A percentile compares a stretch with the other conserved stretches of the same genome.
These are phyloP conservation scores for Psilopsiagon aurifrons DNA, from an alignment of 2,113 vertebrate species.

Conservation along the genomic window DNA sequence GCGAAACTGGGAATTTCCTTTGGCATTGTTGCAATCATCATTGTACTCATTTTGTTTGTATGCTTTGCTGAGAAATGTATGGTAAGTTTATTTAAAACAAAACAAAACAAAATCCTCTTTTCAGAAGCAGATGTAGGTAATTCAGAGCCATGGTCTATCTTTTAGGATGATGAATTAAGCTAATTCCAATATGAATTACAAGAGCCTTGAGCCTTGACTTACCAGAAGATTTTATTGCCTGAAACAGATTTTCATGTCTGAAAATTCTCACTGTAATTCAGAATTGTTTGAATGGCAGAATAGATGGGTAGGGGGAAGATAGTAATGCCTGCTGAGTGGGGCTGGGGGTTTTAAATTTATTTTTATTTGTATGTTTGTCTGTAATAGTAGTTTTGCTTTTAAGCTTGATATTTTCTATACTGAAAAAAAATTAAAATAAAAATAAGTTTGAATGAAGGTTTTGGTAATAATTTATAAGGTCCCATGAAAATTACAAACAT, in stretches of 20 bases:
- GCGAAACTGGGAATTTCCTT: slow-evolving; percentile 80
- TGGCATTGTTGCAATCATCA: slow-evolving; percentile 79
- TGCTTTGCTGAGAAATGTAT: slow-evolving; percentile 85
- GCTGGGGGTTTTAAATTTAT: neutral
- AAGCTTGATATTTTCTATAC: neutral
- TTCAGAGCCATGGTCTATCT: neutral
- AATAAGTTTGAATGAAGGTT: neutral
- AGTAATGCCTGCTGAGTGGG: neutral
- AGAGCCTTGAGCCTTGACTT: neutral
- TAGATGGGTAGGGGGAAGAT: neutral
- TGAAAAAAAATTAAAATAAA: neutral
- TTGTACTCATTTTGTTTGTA: slow-evolving; percentile 80
- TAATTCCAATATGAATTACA: neutral
- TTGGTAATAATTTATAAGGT: neutral
- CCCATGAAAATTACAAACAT: neutral
- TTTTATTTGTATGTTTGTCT: neutral
- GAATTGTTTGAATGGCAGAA: neutral
- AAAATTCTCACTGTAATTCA: neutral
- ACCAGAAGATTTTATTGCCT: neutral
- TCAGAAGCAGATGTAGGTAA: neutral
- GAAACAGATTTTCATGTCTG: neutral
- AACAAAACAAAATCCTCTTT: neutral
- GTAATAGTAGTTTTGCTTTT: neutral
- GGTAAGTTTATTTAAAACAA: slow-evolving; percentile 77
- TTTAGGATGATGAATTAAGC: neutral